Evolutionary conservation across 2,888 invertebrate genomes (phyloP).

Genomic region (Apodemia hepburni): DNA sequence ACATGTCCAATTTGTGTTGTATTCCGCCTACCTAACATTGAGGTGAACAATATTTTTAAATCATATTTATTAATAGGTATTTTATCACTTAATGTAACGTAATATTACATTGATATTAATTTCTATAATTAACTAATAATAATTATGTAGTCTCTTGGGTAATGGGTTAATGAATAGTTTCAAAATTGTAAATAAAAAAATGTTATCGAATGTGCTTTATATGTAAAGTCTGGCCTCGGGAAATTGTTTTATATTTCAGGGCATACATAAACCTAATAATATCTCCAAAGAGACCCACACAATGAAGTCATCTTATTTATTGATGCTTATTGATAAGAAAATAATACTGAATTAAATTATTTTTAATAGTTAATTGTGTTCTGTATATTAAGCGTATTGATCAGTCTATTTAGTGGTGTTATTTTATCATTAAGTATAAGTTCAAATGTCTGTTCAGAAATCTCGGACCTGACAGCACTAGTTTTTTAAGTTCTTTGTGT

Average conservation of each 20-base stretch:
- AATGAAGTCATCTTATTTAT: slow-evolving; percentile 74
- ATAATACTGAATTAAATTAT: slow-evolving; percentile 72
- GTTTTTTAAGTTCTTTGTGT: slow-evolving; percentile 56
- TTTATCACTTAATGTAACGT: slow-evolving; percentile 7
- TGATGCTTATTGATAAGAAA: slow-evolving; percentile 63
- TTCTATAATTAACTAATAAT: slow-evolving; percentile 10
- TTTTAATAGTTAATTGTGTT: slow-evolving; percentile 63
- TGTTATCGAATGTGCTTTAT: slow-evolving; percentile 19
- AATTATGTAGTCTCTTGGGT: slow-evolving; percentile 3
- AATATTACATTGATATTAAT: slow-evolving; percentile 11
- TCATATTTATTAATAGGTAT: slow-evolving; percentile 17
- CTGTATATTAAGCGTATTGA: slow-evolving; percentile 70
- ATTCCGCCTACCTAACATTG: slow-evolving; percentile 62
- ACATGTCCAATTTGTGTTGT: slow-evolving; percentile 21
- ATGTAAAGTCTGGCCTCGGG: slow-evolving; percentile 12
- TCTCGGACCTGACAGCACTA: slow-evolving; percentile 44
- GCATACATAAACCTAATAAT: slow-evolving; percentile 10
- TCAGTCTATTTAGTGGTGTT: slow-evolving; percentile 52
- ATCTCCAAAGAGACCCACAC: slow-evolving; percentile 59
- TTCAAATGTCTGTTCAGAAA: slow-evolving; percentile 55
- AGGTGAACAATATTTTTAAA: slow-evolving; percentile 51
- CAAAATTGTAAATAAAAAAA: slow-evolving; percentile 14
- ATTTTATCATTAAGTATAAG: slow-evolving; percentile 55
- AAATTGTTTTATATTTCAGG: slow-evolving; percentile 1
- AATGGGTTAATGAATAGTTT: slow-evolving; percentile 9